phyloP scores from a whole-genome alignment of 2,113 vertebrate genomes.

The Piprites chloris region DNA sequence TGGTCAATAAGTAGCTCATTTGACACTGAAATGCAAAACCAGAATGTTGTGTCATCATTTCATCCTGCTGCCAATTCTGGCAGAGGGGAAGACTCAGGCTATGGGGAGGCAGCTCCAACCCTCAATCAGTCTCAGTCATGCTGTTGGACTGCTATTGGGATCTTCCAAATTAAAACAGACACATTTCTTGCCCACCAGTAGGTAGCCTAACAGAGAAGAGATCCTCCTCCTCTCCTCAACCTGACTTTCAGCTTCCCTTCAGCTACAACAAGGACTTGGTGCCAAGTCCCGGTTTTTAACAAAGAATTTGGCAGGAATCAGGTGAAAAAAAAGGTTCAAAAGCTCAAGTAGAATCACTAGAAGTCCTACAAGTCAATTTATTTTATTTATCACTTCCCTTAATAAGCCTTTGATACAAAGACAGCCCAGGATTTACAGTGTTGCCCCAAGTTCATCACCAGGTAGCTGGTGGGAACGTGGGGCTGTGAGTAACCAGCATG shows the following conservation, averaged over 20 bases:
- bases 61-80: not conserved
- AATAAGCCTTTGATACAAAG: not conserved
- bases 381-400: not conserved
- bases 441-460: not conserved
- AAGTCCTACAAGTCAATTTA: not conserved
- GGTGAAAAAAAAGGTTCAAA: not conserved
- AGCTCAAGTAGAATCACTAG: not conserved
- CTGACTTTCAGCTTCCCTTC: not conserved
- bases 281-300: not conserved
- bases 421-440: not conserved
- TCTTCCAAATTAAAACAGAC: not conserved
- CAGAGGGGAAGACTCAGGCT: not conserved
- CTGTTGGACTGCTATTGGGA: not conserved
- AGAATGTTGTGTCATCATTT: not conserved
- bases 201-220: not conserved
- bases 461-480: not conserved
- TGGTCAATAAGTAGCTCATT: not conserved
- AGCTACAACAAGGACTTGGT: not conserved
- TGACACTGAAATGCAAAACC: not conserved
- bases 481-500: not conserved
- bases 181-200: not conserved
- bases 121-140: fast-evolving
- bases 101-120: not conserved
- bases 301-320: not conserved
- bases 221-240: not conserved